These are phyloP conservation scores for Enchytraeus crypticus DNA, from an alignment of 2,888 invertebrate genomes.

Conservation along the genomic window DNA sequence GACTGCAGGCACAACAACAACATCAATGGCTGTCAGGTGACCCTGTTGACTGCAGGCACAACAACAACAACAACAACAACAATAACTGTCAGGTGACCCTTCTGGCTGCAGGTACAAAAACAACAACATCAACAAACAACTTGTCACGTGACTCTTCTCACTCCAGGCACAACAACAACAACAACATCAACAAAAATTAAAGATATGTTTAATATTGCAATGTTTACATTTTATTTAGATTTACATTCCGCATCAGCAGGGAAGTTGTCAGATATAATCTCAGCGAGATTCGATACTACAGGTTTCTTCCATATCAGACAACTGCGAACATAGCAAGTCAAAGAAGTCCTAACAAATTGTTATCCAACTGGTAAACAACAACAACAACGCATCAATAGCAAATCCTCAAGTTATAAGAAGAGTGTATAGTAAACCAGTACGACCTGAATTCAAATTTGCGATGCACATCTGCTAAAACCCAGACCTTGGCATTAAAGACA, in stretches of 20 bases:
- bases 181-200: neutral
- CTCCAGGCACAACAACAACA: neutral
- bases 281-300: no score
- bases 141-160: neutral
- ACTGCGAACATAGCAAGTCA: no score
- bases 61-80: conserved; percentile 54
- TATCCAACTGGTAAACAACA: no score
- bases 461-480: no score
- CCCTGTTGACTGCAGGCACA: conserved; percentile 54
- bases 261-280: neutral
- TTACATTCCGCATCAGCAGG: neutral
- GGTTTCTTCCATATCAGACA: no score
- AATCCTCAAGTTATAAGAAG: no score
- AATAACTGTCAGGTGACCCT: conserved; percentile 61
- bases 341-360: no score
- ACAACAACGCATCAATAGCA: no score
- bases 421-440: no score
- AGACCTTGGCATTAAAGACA: no score
- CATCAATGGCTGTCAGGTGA: conserved; percentile 58
- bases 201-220: neutral
- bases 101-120: conserved; percentile 20
- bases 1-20: conserved; percentile 32
- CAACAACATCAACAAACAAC: neutral
- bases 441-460: no score
- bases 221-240: neutral